These are phyloP conservation scores for Malurus alboscapulatus DNA, from an alignment of 2,113 vertebrate genomes.

Conservation along the genomic window DNA sequence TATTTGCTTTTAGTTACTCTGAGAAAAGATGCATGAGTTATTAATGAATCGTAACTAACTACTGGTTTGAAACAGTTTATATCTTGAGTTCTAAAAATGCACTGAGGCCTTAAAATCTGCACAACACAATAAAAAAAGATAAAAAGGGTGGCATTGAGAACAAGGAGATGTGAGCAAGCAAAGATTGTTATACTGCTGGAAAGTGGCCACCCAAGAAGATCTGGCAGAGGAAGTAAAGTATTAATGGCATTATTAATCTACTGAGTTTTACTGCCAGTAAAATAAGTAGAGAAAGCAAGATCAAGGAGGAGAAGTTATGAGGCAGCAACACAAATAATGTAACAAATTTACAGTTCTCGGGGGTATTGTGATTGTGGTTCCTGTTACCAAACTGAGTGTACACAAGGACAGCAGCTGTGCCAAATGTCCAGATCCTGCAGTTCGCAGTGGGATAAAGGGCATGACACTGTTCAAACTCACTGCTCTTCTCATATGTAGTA, in stretches of 20 bases:
- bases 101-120: neutral
- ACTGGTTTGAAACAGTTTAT: neutral
- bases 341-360: neutral
- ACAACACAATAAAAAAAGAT: neutral
- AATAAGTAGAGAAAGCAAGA: conserved; percentile 24
- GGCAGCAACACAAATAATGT: conserved; percentile 3
- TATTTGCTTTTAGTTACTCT: neutral
- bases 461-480: neutral
- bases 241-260: conserved; percentile 41
- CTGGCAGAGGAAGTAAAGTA: conserved; percentile 14
- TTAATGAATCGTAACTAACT: neutral
- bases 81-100: neutral
- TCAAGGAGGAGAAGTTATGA: conserved; percentile 1
- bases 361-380: neutral
- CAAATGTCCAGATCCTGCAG: neutral
- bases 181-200: neutral
- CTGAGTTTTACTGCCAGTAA: conserved; percentile 37
- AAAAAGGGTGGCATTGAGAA: neutral
- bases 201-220: conserved; percentile 49
- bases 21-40: neutral
- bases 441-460: neutral
- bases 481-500: neutral
- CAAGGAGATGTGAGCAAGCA: neutral
- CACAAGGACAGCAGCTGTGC: neutral
- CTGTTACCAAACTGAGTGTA: neutral